These are phyloP conservation scores for Standfussiana lucernea DNA, from an alignment of 2,888 invertebrate species.

Conservation along the genomic window DNA sequence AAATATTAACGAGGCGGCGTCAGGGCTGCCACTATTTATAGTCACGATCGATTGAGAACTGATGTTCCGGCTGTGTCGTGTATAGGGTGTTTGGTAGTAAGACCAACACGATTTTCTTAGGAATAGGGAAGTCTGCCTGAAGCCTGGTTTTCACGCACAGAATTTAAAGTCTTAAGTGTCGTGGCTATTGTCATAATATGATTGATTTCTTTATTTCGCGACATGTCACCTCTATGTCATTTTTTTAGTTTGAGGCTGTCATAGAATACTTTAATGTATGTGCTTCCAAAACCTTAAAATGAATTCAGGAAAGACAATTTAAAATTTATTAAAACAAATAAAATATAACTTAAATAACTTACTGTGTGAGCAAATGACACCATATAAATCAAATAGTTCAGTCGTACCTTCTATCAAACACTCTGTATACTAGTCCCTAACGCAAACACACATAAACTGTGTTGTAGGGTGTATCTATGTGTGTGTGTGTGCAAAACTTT, in stretches of 20 bases:
- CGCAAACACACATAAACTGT: constrained; percentile 1
- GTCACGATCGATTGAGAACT: constrained; percentile 65
- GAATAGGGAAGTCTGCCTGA: neutral
- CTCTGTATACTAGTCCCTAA: neutral
- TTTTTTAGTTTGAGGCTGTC: neutral
- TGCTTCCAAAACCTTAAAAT: neutral
- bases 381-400: neutral
- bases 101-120: neutral
- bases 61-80: constrained; percentile 31
- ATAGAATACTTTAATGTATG: neutral
- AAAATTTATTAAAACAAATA: neutral
- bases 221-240: neutral
- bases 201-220: neutral
- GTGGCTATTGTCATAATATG: neutral
- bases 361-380: neutral
- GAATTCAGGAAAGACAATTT: neutral
- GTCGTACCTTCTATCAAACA: neutral
- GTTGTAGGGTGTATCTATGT: neutral
- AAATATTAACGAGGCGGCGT: constrained; percentile 50
- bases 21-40: constrained; percentile 70
- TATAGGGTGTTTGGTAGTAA: neutral
- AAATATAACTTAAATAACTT: neutral
- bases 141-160: neutral
- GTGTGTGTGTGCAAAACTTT: constrained; percentile 30
- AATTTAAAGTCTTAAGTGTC: neutral